Evolutionary conservation across 2,797 vertebrate species (phyloP), one percentile per base, ranked within the genome.

Genomic region (Characodon lateralis): DNA sequence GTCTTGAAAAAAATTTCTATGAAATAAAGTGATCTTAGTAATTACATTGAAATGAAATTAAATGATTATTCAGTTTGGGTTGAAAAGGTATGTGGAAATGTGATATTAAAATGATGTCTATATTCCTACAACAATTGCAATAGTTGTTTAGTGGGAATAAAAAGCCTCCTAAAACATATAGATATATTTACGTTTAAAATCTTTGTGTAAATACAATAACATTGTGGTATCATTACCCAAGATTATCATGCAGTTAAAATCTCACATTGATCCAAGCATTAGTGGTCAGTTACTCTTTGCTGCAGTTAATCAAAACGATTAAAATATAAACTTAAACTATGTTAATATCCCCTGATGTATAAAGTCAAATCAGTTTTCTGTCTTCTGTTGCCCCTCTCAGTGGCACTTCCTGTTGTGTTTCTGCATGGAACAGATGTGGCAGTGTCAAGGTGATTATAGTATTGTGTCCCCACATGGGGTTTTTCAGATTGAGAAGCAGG

Each of bases 341-440:
- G 28, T 35, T 73, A 43, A 53, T 35, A 76, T 79, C 74, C 0
- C 58, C 50, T 43, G 22, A 68, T 43, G 22, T 13, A 43, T 68
- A 28, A n/a, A 13, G n/a, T 43, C 5, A 68, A 41, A 68, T 41
- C 41, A 48, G 41, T 69, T 26, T n/a, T 46, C 66, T 68, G 24
- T 55, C 9, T 53, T 55, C 6, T 68, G 61, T 26, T 68, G 61
- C 77, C 79, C 79, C 18, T 83, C 71, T 56, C 82, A 70, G 81
- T 88, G 87, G 82, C 83, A 61, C 68, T 12, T 76, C 84, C 83
- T 24, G 18, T 77, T 77, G 75, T 61, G 66, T 58, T 39, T 85
- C 74, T 50, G 65, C 65, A 68, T 71, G 70, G 26, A 90, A 78
- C 90, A 93, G 90, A 90, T 88, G 89, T 77, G 65, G 72, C 56